phyloP scores from a whole-genome alignment of 2,888 invertebrate species.

The Dyspetes luteomarginatus region DNA sequence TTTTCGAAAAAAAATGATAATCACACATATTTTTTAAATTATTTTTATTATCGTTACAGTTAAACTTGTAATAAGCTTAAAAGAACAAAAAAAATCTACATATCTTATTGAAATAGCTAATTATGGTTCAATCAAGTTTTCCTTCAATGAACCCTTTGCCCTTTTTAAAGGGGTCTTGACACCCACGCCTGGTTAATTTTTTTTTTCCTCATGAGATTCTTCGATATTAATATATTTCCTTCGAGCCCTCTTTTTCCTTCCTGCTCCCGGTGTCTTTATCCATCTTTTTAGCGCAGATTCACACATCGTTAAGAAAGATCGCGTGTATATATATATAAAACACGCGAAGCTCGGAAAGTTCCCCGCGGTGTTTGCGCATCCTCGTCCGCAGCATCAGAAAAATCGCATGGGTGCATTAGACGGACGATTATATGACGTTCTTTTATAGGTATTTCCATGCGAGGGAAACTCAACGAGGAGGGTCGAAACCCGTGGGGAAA shows the following conservation, averaged over 20 bases:
- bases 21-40: no score
- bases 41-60: no score
- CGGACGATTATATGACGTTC: constrained; percentile 45
- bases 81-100: no score
- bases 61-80: no score
- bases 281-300: constrained; percentile 37
- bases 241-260: constrained; percentile 31
- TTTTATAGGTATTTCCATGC: constrained; percentile 59
- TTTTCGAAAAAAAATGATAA: no score
- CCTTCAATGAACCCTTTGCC: neutral
- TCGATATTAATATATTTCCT: constrained; percentile 26
- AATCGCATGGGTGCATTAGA: constrained; percentile 46
- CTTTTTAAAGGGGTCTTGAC: neutral
- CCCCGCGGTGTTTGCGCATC: constrained; percentile 7
- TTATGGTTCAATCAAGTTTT: constrained; percentile 7
- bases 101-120: neutral
- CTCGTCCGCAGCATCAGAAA: constrained; percentile 44
- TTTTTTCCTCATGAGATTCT: constrained; percentile 34
- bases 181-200: constrained; percentile 25
- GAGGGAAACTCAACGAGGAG: constrained; percentile 44
- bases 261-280: constrained; percentile 40
- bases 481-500: constrained; percentile 50
- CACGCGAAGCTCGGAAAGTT: constrained; percentile 29
- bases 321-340: constrained; percentile 34
- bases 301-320: neutral